Percentiles rank a stretch among this genome's conserved stretches.
Evolutionary conservation across 2,888 invertebrate genomes (phyloP).

Genomic region (Philaethria dido): DNA sequence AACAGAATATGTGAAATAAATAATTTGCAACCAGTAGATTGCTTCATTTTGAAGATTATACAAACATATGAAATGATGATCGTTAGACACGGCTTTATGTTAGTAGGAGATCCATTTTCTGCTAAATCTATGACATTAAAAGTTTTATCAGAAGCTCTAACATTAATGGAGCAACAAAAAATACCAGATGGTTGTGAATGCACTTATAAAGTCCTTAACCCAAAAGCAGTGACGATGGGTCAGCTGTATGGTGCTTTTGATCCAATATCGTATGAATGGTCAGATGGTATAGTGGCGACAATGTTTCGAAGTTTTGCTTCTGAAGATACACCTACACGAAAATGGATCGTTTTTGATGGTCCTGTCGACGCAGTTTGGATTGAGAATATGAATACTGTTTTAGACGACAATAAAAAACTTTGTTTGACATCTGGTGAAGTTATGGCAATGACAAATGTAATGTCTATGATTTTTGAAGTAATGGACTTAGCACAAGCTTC

Average conservation of each 20-base stretch:
- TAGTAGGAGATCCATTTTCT: constrained; percentile 92
- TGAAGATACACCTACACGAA: constrained; percentile 89
- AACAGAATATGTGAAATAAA: constrained; percentile 83
- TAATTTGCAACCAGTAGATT: constrained; percentile 89
- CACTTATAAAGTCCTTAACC: constrained; percentile 92
- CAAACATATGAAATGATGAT: constrained; percentile 98
- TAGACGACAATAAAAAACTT: constrained; percentile 94
- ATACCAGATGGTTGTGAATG: constrained; percentile 84
- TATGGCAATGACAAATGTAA: constrained; percentile 90
- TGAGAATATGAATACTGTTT: constrained; percentile 94
- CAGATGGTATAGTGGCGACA: constrained; percentile 92
- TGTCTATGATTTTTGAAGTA: constrained; percentile 95
- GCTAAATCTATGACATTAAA: constrained; percentile 92
- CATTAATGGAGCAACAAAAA: constrained; percentile 86
- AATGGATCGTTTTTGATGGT: constrained; percentile 97
- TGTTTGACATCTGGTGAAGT: constrained; percentile 95
- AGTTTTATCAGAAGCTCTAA: constrained; percentile 89
- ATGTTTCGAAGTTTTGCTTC: constrained; percentile 91
- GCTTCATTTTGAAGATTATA: constrained; percentile 92
- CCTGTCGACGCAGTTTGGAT: constrained; percentile 96
- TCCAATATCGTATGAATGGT: constrained; percentile 95
- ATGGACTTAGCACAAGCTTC: constrained; percentile 93
- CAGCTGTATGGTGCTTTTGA: constrained; percentile 97
- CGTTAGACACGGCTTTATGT: constrained; percentile 96
- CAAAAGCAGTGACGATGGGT: constrained; percentile 96